Base-by-base conservation (phyloP, 1,140 invertebrate species). In the Sipha flava region DNA sequence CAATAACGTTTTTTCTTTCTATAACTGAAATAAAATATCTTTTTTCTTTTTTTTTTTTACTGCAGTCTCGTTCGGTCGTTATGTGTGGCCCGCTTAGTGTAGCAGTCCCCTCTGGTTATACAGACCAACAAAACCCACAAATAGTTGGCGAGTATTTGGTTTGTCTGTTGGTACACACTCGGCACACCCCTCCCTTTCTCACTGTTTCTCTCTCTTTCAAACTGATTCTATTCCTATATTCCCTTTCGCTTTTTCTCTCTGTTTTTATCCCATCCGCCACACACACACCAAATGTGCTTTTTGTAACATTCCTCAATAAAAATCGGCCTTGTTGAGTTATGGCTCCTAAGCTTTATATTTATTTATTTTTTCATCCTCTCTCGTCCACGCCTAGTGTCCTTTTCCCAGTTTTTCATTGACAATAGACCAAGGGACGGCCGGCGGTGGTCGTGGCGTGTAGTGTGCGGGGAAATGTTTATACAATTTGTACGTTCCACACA, bases 231-330 rank as follows among this genome's bases (percentile, higher is more conserved):
- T n/a, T n/a, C n/a, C n/a, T n/a, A n/a, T n/a, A n/a, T n/a, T n/a
- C n/a, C n/a, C n/a, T n/a, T n/a, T n/a, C n/a, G n/a, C n/a, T n/a
- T n/a, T n/a, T n/a, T n/a, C n/a, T n/a, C n/a, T n/a, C n/a, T n/a
- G n/a, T n/a, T n/a, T n/a, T n/a, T n/a, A n/a, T n/a, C n/a, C n/a
- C n/a, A n/a, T n/a, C n/a, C n/a, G n/a, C 21, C 21, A 59, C 18
- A 10, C 9, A 3, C 18, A 40, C 47, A 37, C 70, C 70, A 34
- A 72, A 72, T 72, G 40, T 49, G 26, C 29, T 73, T 73, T 73
- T 52, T 23, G 70, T 73, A 73, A 73, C 23, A 73, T 75, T 57
- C 49, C 31, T 75, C 72, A 75, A 75, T 75, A 54, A 75, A 75
- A 75, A 75, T 57, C 72, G 72, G 49, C 29, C 49, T 75, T 9